Evolutionary conservation across 2,113 vertebrate genomes (phyloP), one percentile per base, ranked within the genome.

Genomic region (Orientallactaga bullata): DNA sequence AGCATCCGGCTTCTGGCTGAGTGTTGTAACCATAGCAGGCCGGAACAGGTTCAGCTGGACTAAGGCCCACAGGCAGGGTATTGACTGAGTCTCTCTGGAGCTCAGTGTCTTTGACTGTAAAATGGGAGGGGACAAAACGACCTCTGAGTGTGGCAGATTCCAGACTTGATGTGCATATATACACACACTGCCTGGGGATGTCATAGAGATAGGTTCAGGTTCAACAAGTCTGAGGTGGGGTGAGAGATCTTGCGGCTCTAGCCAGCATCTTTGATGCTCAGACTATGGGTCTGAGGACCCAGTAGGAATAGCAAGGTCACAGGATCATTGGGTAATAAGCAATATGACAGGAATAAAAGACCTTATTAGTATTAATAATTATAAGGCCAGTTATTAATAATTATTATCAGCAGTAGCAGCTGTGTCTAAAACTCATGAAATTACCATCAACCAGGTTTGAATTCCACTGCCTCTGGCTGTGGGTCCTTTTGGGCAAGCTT

Each of bases 401-500:
- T 82, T 71, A 65, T 63, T 68, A 88, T 81, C n/a, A 42, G 18
- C 35, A 89, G 61, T 71, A 35, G n/a, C 13, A 69, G 12, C 77
- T 90, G 74, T 55, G 28, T 20, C 87, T 94, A 69, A 95, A 86
- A 90, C 72, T n/a, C 42, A 71, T 42, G 66, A 88, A 94, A 74
- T 85, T 74, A 51, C 28, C 39, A 83, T 30, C 30, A 79, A 23
- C 37, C 60, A 42, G 5, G 35, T 78, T 95, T 89, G 79, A 88
- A 73, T 78, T 55, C 71, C 47, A 80, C n/a, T 65, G 65, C 73
- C 85, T 85, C 74, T 68, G 23, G 10, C 47, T 85, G 63, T 60
- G 24, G 4, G 11, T 88, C 63, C 47, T 74, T 78, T 65, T 11
- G 81, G 32, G 58, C 55, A 80, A 69, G 90, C 89, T 80, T 55